These are phyloP conservation scores for Craniophora ligustri DNA, from an alignment of 2,888 invertebrate species.

Conservation along the genomic window DNA sequence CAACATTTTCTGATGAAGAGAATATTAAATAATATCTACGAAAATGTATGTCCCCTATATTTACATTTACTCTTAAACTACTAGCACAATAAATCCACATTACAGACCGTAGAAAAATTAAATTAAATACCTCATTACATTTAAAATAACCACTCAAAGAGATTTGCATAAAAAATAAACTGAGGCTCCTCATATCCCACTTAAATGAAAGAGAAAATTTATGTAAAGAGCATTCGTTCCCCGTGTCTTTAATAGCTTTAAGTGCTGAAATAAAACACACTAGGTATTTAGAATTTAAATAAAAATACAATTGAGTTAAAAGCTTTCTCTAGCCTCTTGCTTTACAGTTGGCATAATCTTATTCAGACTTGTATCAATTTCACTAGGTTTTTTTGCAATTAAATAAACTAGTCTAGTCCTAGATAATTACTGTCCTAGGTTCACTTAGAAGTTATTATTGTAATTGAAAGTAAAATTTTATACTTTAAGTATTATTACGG, in stretches of 20 bases:
- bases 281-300: conserved; percentile 57
- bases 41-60: too few relatives aligned
- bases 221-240: conserved; percentile 47
- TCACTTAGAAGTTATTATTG: neutral
- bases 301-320: conserved; percentile 57
- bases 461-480: neutral
- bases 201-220: conserved; percentile 52
- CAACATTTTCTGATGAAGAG: too few relatives aligned
- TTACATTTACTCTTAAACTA: too few relatives aligned
- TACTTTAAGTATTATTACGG: too few relatives aligned
- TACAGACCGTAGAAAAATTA: neutral
- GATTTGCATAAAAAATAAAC: conserved; percentile 38
- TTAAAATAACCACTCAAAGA: conserved; percentile 36
- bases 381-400: conserved; percentile 2
- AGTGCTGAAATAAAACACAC: conserved; percentile 57
- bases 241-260: conserved; percentile 53
- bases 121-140: conserved; percentile 11
- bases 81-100: neutral
- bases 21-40: too few relatives aligned
- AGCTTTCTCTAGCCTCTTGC: conserved; percentile 37
- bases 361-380: conserved; percentile 41
- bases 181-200: conserved; percentile 35
- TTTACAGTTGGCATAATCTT: conserved; percentile 32
- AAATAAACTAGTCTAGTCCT: too few relatives aligned
- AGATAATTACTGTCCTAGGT: conserved; percentile 2